Base-by-base conservation (phyloP, 2,888 invertebrate species). In the Xylocampa areola region DNA sequence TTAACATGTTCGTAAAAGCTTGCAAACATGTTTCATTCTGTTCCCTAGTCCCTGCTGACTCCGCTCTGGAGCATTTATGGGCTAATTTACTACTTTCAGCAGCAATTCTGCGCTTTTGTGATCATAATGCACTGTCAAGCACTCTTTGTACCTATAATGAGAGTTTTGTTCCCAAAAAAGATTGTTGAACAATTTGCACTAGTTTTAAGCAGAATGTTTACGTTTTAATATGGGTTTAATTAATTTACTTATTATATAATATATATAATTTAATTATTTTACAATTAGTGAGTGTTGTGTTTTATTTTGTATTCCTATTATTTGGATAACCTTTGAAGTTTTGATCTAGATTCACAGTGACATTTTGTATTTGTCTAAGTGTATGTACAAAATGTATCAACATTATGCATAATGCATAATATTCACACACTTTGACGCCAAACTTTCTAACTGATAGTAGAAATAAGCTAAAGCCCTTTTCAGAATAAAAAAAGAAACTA, bases 91-190 rank as follows among this genome's bases (percentile, higher is more conserved):
- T 36, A 39, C 57, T 53, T 61, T 35, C 32, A 43, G 37, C 43
- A 37, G 45, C 39, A n/a, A n/a, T n/a, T n/a, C n/a, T n/a, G n/a
- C n/a, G 30, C 54, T 43, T 65, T 59, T 59, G 54, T 49, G 30
- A 50, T 51, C 21, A 7, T 45, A 61, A 53, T 39, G 37, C 32
- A 60, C 43, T 55, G 49, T 61, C 44, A 57, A 57, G 53, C 37
- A 51, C 40, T 57, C 61, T 68, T 68, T 66, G 57, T 66, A n/a
- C 30, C 14, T 27, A 37, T 57, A 61, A 53, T 66, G 57, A 61
- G 53, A 44, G 57, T 45, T 61, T 61, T 43, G 57, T 36, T 52
- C 30, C 48, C 33, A 60, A 64, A 65, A 47, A 23, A 16, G 36
- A 2, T 35, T 55, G 29, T 50, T 10, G 35, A 61, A 55, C 37